phyloP scores from a whole-genome alignment of 2,888 invertebrate genomes.

The Glaucopsyche alexis region DNA sequence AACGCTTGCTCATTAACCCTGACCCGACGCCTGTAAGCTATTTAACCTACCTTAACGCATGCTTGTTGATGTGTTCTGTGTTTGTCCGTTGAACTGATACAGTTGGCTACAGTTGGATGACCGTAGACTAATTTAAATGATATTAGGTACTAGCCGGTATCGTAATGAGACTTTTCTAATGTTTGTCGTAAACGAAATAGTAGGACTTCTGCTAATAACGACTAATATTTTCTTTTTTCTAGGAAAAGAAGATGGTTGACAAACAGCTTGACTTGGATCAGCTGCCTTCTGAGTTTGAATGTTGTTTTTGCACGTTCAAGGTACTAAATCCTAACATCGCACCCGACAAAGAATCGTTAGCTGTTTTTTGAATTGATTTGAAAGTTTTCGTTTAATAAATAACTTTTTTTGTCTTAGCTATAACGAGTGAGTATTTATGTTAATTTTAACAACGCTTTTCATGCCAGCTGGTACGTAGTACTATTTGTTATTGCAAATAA shows the following conservation, averaged over 20 bases:
- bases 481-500: constrained; percentile 2
- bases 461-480: constrained; percentile 10
- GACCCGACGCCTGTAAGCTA: constrained; percentile 75
- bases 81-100: constrained; percentile 17
- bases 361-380: constrained; percentile 31
- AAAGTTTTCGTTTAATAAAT: constrained; percentile 40
- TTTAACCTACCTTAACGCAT: constrained; percentile 36
- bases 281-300: constrained; percentile 96
- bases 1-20: constrained; percentile 76
- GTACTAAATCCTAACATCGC: constrained; percentile 80
- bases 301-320: constrained; percentile 98
- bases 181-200: constrained; percentile 21
- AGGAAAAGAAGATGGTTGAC: constrained; percentile 86
- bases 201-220: constrained; percentile 42
- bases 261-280: constrained; percentile 90
- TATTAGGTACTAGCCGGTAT: not conserved
- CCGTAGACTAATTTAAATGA: not conserved
- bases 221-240: constrained; percentile 73
- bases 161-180: not conserved
- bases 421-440: constrained; percentile 25
- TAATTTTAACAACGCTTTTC: constrained; percentile 24
- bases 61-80: constrained; percentile 34
- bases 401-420: constrained; percentile 44
- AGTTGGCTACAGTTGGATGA: constrained; percentile 15
- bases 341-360: constrained; percentile 24